Conservation (phyloP, 1,140 invertebrate species). For the Doryteuthis pealeii region DNA sequence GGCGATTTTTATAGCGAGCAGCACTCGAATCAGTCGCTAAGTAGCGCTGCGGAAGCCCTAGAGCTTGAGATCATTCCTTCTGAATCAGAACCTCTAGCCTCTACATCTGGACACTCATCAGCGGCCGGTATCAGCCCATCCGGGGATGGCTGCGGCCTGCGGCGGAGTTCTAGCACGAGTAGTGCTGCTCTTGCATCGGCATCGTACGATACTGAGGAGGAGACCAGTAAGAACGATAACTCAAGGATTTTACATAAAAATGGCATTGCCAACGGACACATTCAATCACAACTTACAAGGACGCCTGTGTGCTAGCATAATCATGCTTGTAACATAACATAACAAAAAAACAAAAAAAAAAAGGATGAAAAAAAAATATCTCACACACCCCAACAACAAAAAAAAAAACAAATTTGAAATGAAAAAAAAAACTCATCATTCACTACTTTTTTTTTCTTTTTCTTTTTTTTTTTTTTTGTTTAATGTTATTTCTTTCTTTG, state of each 20-base stretch:
- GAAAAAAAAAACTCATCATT: no score
- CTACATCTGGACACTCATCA: not conserved
- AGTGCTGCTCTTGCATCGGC: conserved; percentile 55
- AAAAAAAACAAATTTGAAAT: no score
- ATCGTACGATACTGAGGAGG: conserved; percentile 41
- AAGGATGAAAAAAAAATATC: no score
- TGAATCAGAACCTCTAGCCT: not conserved
- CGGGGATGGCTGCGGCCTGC: conserved; percentile 69
- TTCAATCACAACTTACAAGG: conserved; percentile 8
- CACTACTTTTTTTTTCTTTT: no score
- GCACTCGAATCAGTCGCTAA: not conserved
- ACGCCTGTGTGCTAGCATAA: conserved; percentile 5
- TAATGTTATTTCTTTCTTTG: no score
- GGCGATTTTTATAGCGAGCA: not conserved
- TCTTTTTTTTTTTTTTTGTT: no score
- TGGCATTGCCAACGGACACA: conserved; percentile 15
- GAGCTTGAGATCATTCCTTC: not conserved
- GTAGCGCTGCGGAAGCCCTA: not conserved
- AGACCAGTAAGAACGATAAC: not conserved
- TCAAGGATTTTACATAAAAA: not conserved
- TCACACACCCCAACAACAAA: no score
- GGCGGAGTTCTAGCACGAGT: not conserved
- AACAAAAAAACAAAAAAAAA: no score
- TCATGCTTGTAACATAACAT: no score
- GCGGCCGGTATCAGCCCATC: conserved; percentile 71